A percentile compares a stretch with the other conserved stretches of the same genome.
Conservation (phyloP, 2,797 vertebrate genomes). For the Ctenopoma kingsleyae region DNA sequence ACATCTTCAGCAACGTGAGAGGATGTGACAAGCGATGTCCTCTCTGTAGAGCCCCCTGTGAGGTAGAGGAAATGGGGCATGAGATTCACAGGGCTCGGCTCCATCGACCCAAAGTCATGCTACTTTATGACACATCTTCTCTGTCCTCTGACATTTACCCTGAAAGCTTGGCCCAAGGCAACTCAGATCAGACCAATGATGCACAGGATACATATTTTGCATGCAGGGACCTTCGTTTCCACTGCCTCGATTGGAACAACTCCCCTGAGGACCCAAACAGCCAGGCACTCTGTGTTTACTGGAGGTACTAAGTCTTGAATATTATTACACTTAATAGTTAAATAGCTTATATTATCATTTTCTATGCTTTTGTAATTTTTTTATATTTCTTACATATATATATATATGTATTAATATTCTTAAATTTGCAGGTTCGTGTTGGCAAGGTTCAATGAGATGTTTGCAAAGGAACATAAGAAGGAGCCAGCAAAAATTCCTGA, state of each 20-base stretch:
- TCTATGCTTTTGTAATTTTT: no score
- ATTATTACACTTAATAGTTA: background rate
- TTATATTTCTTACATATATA: no score
- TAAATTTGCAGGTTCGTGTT: slow-evolving; percentile 73
- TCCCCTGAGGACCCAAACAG: slow-evolving; percentile 39
- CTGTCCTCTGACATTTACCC: slow-evolving; percentile 39
- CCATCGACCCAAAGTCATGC: slow-evolving; percentile 76
- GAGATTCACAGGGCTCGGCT: slow-evolving; percentile 69
- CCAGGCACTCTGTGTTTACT: slow-evolving; percentile 63
- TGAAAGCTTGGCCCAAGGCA: slow-evolving; percentile 37
- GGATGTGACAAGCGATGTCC: slow-evolving; percentile 80
- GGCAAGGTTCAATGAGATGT: slow-evolving; percentile 72
- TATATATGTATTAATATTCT: background rate
- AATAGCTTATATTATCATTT: no score
- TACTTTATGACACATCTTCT: slow-evolving; percentile 50
- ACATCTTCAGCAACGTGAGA: slow-evolving; percentile 68
- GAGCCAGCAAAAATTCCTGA: slow-evolving; percentile 67
- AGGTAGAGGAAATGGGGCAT: slow-evolving; percentile 61
- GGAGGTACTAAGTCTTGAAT: slow-evolving; percentile 69
- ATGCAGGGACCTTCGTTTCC: slow-evolving; percentile 49
- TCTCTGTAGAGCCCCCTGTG: slow-evolving; percentile 79
- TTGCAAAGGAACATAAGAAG: slow-evolving; percentile 71
- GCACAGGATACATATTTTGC: slow-evolving; percentile 17
- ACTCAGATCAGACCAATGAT: slow-evolving; percentile 39
- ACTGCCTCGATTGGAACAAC: slow-evolving; percentile 69